Conservation (phyloP, 2,888 invertebrate species). For the Allolobophora icterica region DNA sequence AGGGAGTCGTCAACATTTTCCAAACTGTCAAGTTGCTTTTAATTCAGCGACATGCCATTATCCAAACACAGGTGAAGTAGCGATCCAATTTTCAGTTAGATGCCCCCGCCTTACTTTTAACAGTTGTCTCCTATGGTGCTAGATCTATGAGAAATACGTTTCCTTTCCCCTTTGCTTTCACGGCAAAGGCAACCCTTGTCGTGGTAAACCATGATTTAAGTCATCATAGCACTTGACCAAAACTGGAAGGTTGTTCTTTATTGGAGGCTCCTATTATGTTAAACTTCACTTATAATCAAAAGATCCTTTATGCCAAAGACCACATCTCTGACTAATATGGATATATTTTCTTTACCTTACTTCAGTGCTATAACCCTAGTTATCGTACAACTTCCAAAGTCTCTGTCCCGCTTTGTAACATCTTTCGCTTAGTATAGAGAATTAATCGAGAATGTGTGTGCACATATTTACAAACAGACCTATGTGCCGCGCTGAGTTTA, state of each 20-base stretch:
- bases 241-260: not conserved
- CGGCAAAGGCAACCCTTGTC: too few relatives aligned
- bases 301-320: too few relatives aligned
- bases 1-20: constrained; percentile 19
- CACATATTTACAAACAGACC: too few relatives aligned
- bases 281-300: not conserved
- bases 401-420: too few relatives aligned
- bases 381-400: too few relatives aligned
- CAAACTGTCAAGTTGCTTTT: constrained; percentile 22
- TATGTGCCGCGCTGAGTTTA: too few relatives aligned
- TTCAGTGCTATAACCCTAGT: too few relatives aligned
- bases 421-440: too few relatives aligned
- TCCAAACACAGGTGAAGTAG: not conserved
- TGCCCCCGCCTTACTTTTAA: not conserved
- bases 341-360: too few relatives aligned
- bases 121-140: not conserved
- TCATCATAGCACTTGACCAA: not conserved
- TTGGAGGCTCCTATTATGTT: not conserved
- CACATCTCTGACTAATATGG: too few relatives aligned
- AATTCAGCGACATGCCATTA: not conserved
- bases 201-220: too few relatives aligned
- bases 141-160: not conserved
- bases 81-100: not conserved
- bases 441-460: too few relatives aligned
- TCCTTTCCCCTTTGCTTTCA: not conserved